Conservation (phyloP, 2,113 vertebrate species). For the Sitta europaea region DNA sequence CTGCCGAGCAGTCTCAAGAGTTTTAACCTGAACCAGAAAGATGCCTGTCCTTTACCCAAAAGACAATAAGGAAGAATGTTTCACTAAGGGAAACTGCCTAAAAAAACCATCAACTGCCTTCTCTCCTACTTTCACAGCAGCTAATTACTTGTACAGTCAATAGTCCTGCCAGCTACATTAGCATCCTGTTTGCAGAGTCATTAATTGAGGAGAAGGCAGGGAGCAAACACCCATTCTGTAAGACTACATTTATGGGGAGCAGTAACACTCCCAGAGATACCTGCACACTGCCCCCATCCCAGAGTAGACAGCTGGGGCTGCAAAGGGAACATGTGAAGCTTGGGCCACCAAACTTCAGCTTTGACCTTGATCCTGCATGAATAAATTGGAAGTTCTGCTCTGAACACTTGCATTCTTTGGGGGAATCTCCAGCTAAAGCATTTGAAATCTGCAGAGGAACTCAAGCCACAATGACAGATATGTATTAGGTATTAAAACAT, state of each 20-base stretch:
- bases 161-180: neutral
- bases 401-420: neutral
- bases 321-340: neutral
- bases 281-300: rapidly evolving
- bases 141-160: neutral
- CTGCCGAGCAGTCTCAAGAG: neutral
- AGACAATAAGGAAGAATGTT: neutral
- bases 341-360: neutral
- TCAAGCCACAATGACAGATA: neutral
- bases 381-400: neutral
- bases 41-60: neutral
- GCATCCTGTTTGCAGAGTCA: neutral
- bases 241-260: neutral
- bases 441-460: neutral
- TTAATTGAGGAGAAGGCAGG: neutral
- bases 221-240: neutral
- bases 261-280: neutral
- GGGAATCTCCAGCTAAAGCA: neutral
- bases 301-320: neutral
- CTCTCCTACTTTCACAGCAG: neutral
- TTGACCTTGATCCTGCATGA: neutral
- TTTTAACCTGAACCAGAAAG: neutral
- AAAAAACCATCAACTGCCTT: neutral
- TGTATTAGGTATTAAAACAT: neutral
- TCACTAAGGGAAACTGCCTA: neutral